Evolutionary conservation across 2,113 vertebrate genomes (phyloP), one percentile per base, ranked within the genome.

Genomic region (Ailuropoda melanoleuca): DNA sequence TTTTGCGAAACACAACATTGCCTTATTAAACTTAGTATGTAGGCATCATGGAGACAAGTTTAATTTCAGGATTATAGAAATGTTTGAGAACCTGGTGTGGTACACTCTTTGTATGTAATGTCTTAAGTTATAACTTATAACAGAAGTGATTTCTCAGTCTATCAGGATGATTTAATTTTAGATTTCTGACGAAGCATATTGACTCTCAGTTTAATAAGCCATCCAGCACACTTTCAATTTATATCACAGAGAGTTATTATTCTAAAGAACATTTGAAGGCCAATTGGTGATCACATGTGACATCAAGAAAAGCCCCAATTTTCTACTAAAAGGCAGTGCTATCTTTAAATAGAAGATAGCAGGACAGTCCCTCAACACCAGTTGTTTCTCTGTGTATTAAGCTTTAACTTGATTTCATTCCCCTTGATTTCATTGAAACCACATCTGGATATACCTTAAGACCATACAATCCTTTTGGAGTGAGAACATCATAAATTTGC

Each of bases 401-500:
- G 48, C 26, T 90, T 81, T 56, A 90, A 60, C 15, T 78, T 72
- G 18, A 60, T 89, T 95, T 87, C 53, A 72, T 83, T 55, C 48
- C 46, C 21, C 56, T 21, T 56, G 29, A 31, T 64, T 31, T 68
- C 34, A 68, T 93, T 72, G 77, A 94, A 92, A 92, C 62, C 83
- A 66, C 70, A 68, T 85, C 55, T 94, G 78, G 55, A 26, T 31
- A 46, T 46, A 17, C 58, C 37, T 84, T 88, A 92, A 95, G 55
- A 93, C 31, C 18, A 68, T 70, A 80, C 88, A 88, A 72, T 88
- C 37, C 70, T 68, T 92, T 85, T 62, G 66, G 8, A 62, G 24
- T 68, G 43, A 97, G 56, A 94, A 68, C 19, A 72, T 68, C 48
- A 48, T 85, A 64, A 72, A 94, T 84, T 81, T 92, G 29, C 66